Conservation (phyloP, 2,888 invertebrate genomes). For the Carpatolechia fugitivella region DNA sequence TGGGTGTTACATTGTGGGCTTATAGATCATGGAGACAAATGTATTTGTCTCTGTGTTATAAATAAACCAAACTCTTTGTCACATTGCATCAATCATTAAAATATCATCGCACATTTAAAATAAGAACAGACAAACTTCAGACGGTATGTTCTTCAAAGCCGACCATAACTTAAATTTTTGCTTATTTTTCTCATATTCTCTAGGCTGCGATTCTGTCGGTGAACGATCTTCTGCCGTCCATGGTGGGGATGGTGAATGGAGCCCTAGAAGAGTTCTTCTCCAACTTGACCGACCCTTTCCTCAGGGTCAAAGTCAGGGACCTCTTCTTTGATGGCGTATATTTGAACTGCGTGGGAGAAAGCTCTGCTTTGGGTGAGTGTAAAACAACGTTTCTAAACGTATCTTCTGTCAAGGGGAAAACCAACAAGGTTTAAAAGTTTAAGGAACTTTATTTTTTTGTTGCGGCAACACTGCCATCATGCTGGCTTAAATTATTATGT, state of each 20-base stretch:
- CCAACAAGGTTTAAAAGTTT: not conserved
- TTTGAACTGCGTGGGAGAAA: constrained; percentile 70
- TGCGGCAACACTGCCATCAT: too few relatives aligned
- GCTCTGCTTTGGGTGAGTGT: constrained; percentile 62
- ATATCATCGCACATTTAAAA: too few relatives aligned
- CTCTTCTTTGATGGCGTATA: constrained; percentile 79
- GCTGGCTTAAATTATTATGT: too few relatives aligned
- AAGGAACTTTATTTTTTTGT: too few relatives aligned
- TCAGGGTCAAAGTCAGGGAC: constrained; percentile 70
- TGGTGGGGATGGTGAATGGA: constrained; percentile 67
- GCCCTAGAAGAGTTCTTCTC: constrained; percentile 75
- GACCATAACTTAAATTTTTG: too few relatives aligned
- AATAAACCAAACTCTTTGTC: too few relatives aligned
- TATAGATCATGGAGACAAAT: too few relatives aligned
- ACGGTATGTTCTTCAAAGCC: too few relatives aligned
- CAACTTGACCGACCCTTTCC: constrained; percentile 68
- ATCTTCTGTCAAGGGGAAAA: not conserved
- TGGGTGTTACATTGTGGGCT: too few relatives aligned
- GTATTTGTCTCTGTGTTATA: too few relatives aligned
- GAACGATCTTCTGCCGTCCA: constrained; percentile 58
- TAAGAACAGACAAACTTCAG: too few relatives aligned
- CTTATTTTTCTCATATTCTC: not conserved
- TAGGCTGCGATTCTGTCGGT: constrained; percentile 69
- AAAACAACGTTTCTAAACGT: not conserved
- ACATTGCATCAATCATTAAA: too few relatives aligned